Base-by-base conservation (phyloP, 2,888 invertebrate genomes). In the Andrena bicolor region DNA sequence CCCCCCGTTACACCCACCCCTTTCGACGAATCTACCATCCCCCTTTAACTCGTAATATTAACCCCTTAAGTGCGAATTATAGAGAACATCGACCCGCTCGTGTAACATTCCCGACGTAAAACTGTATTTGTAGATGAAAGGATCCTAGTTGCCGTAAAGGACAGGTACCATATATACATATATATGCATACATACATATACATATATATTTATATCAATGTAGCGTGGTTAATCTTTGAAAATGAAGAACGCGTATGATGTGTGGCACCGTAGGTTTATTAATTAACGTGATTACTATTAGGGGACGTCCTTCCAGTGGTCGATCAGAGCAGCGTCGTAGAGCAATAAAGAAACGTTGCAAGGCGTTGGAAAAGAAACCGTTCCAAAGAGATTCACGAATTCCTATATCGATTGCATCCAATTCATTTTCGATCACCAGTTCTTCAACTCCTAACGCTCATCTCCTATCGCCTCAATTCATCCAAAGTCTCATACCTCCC, bases 151-250 rank as follows among this genome's bases (percentile, higher is more conserved):
- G 86, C 77, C 74, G 76, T 86, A 87, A 86, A 65, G 41, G 41
- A 82, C 82, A 61, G 66, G 61, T 85, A 85, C 77, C 76, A 75
- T 74, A 71, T 30, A 56, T 26, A 71, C 64, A 61, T 48, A 82
- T 48, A 75, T 16, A 66, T 58, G 69, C 64, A 66, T 41, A 69
- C 41, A 72, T 60, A 82, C 13, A 75, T 23, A 84, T 80, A 84
- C n/a, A 84, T 80, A 76, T 83, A 85, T 83, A 86, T 86, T 80
- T 88, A 84, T 88, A 88, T 86, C 84, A 80, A 63, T 88, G 85
- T 88, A 88, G 88, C 75, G 73, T 85, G 80, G 82, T 88, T 85
- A 86, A 86, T 79, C 76, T 76, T 82, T 86, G 63, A 71, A 86
- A 80, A 72, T 56, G 77, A 75, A 71, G 75, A 26, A 65, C 73